Evolutionary conservation across 2,888 invertebrate species (phyloP), one percentile per base, ranked within the genome.

Genomic region (Tolmerus cingulatus): DNA sequence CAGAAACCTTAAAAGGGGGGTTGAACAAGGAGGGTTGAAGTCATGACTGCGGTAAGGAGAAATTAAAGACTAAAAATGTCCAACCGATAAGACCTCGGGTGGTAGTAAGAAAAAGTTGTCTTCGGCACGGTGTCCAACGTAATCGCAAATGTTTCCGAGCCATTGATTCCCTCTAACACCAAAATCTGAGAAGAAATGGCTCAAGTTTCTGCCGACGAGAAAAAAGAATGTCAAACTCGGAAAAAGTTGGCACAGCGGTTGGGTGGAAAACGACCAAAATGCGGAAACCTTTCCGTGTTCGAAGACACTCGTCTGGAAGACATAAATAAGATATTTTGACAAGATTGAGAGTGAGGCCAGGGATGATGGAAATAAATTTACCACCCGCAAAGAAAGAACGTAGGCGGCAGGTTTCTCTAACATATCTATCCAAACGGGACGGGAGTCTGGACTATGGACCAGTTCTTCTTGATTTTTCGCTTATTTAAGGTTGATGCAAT

Each of bases 251-350:
- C 84, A 84, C 66, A 66, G 34, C 66, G 84, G 74, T 23, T 27
- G 81, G 84, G 66, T 40, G 40, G 66, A 40, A 66, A 74, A 66
- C 66, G 66, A 40, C 66, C 66, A 84, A 57, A 43, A 66, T 57
- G 84, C 57, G 84, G 84, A 66, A 74, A 84, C 74, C 84, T 66
- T 84, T 66, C 74, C 57, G 84, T 79, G 82, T 87, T 87, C 86
- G 86, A 76, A 86, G 86, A 87, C 87, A 87, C 86, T 87, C 87
- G 87, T 87, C 87, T 87, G 87, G 87, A 87, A 87, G 87, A 87
- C 86, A 87, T 87, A 87, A 87, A 87, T 87, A 87, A 87, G 87
- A 87, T 87, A 84, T 87, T 86, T 86, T 82, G 86, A 87, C 87
- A 82, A 55, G 87, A 87, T 87, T 82, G 82, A 84, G 86, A 86